Conservation (phyloP, 2,797 vertebrate species). For the Tangara arthus region DNA sequence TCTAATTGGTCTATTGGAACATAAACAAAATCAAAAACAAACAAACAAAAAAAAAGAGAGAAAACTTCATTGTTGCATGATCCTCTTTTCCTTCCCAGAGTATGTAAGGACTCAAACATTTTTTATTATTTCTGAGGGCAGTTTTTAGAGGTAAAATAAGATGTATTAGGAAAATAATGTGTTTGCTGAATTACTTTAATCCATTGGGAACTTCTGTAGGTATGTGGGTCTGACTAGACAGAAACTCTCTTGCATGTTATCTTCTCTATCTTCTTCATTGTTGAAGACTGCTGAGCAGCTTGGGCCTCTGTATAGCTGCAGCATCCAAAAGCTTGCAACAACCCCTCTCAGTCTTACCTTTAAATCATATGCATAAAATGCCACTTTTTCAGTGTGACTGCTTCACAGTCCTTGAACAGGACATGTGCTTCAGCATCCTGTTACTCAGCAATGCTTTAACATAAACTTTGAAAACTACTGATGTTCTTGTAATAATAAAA, state of each 20-base stretch:
- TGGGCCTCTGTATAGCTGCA: conserved; percentile 60
- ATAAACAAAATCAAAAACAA: not conserved
- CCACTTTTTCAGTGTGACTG: not conserved
- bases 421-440: not conserved
- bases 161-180: not conserved
- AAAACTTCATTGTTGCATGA: not conserved
- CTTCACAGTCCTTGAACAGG: not conserved
- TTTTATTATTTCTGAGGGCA: not conserved
- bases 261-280: conserved; percentile 62
- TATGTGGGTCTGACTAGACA: not conserved
- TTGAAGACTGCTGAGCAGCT: conserved; percentile 57
- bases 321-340: conserved; percentile 50
- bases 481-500: not conserved
- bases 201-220: not conserved
- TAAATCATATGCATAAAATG: not conserved
- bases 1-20: not conserved
- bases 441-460: not conserved
- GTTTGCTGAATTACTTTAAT: not conserved
- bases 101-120: not conserved
- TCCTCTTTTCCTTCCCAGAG: not conserved
- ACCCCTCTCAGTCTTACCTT: conserved; percentile 73
- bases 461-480: not conserved
- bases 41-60: not conserved
- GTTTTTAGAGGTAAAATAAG: not conserved
- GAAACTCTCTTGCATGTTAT: conserved; percentile 67